Conservation (phyloP, 1,140 invertebrate species). For the Bombus superbus region DNA sequence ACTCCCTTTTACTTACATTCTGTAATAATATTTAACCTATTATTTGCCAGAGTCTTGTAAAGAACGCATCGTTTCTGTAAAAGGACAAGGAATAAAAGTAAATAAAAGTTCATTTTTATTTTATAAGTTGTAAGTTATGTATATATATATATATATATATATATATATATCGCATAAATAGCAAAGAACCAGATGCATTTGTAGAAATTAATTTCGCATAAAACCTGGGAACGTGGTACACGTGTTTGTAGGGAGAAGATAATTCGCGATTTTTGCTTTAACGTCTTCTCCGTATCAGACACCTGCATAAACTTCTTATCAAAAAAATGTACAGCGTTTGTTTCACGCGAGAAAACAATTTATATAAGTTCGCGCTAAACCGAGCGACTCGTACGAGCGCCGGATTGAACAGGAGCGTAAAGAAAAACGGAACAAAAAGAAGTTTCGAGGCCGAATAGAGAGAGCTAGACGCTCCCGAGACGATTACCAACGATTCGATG, state of each 20-base stretch:
- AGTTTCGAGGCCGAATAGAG: background rate
- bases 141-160: no score
- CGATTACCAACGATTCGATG: constrained; percentile 62
- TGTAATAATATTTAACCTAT: background rate
- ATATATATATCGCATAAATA: background rate
- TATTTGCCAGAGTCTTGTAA: background rate
- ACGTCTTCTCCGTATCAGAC: background rate
- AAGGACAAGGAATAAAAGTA: background rate
- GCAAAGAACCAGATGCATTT: background rate
- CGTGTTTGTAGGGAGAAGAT: no score
- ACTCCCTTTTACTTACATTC: constrained; percentile 1
- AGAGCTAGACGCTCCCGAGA: constrained; percentile 1
- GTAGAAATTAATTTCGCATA: background rate
- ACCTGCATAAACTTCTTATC: background rate
- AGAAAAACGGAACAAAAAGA: background rate
- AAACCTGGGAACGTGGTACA: background rate
- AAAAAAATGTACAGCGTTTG: background rate
- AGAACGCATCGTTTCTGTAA: no score
- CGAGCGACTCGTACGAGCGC: background rate
- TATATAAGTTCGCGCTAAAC: constrained; percentile 17
- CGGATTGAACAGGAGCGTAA: background rate
- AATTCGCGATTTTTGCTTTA: background rate
- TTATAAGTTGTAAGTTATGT: background rate
- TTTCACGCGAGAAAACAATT: background rate
- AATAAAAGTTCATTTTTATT: background rate